These are phyloP conservation scores for Philaenus spumarius DNA, from an alignment of 1,140 invertebrate genomes.

Conservation along the genomic window DNA sequence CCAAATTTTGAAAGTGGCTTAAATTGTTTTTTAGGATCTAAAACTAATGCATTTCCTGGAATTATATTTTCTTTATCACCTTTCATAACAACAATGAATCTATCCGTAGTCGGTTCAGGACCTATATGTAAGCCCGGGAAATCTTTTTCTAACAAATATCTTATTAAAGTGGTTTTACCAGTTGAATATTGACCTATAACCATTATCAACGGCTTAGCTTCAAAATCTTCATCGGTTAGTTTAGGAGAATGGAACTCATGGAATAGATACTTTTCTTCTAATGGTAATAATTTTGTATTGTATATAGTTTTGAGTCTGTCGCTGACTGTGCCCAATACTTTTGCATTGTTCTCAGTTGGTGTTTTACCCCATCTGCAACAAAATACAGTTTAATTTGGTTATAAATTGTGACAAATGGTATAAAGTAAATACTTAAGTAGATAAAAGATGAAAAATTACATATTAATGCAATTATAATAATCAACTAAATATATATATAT, in stretches of 20 bases:
- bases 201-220: slow-evolving; percentile 66
- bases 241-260: slow-evolving; percentile 69
- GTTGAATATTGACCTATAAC: slow-evolving; percentile 70
- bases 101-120: slow-evolving; percentile 62
- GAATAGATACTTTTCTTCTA: slow-evolving; percentile 63
- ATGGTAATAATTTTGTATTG: slow-evolving; percentile 55
- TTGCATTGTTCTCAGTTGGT: slow-evolving; percentile 42
- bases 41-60: slow-evolving; percentile 66
- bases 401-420: too few relatives aligned
- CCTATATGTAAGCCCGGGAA: slow-evolving; percentile 59
- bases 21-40: slow-evolving; percentile 66
- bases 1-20: slow-evolving; percentile 58
- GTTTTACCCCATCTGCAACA: slow-evolving; percentile 41
- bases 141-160: slow-evolving; percentile 54
- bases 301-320: slow-evolving; percentile 41
- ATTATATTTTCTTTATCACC: slow-evolving; percentile 54
- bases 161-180: slow-evolving; percentile 69
- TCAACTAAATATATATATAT: background rate
- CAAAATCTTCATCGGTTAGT: slow-evolving; percentile 65
- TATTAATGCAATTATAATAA: background rate
- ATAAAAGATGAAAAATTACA: background rate
- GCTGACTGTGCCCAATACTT: slow-evolving; percentile 38
- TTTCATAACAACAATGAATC: slow-evolving; percentile 65
- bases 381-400: too few relatives aligned
- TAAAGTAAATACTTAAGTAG: slow-evolving; percentile 28